These are phyloP conservation scores for Phaedon cochleariae DNA, from an alignment of 2,888 invertebrate genomes.

Conservation along the genomic window DNA sequence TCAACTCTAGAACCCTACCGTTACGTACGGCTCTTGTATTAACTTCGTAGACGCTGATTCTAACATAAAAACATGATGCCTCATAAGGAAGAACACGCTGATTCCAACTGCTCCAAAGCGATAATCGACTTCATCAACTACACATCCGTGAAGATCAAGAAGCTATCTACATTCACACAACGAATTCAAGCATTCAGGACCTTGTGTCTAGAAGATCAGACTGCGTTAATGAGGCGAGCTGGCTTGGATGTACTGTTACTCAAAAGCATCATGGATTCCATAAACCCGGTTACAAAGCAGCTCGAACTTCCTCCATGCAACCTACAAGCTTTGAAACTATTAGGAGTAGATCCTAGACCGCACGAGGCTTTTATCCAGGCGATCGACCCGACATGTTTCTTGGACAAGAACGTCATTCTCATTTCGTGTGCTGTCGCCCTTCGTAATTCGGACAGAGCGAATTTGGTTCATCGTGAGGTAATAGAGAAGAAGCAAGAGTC, in stretches of 20 bases:
- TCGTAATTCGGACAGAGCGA: conserved; percentile 84
- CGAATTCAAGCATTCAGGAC: conserved; percentile 89
- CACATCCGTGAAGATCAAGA: conserved; percentile 89
- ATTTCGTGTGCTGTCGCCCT: conserved; percentile 91
- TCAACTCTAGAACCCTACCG: too few relatives aligned
- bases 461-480: conserved; percentile 84
- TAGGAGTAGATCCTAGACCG: conserved; percentile 87
- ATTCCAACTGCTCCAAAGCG: conserved; percentile 73
- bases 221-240: conserved; percentile 87
- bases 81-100: conserved; percentile 81
- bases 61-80: too few relatives aligned
- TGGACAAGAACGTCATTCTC: conserved; percentile 89
- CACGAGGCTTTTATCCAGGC: conserved; percentile 80
- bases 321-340: conserved; percentile 78
- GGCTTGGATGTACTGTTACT: conserved; percentile 97
- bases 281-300: conserved; percentile 85
- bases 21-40: too few relatives aligned
- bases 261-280: conserved; percentile 88
- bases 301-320: not conserved
- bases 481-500: conserved; percentile 88
- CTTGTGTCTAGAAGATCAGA: conserved; percentile 94
- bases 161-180: conserved; percentile 86
- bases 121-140: conserved; percentile 87
- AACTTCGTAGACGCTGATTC: too few relatives aligned
- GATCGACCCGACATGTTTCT: conserved; percentile 85